A percentile compares a stretch with the other conserved stretches of the same genome.
Evolutionary conservation across 2,113 vertebrate genomes (phyloP).

Genomic region (Puma concolor): DNA sequence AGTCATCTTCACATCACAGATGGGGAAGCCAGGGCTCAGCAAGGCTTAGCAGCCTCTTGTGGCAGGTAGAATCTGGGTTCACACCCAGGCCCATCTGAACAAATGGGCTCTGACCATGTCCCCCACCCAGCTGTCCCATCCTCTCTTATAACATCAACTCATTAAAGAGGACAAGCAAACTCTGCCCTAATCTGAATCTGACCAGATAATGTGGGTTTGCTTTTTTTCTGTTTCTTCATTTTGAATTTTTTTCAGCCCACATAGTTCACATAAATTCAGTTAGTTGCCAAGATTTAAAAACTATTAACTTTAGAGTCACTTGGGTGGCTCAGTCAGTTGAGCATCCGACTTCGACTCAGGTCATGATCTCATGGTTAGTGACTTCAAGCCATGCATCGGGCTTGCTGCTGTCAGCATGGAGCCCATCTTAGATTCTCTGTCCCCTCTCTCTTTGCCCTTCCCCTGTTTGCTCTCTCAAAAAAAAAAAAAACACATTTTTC

Average conservation of each 20-base stretch:
- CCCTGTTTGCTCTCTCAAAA: background rate
- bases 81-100: background rate
- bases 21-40: background rate
- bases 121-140: background rate
- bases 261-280: background rate
- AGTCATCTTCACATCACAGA: background rate
- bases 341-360: background rate
- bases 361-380: background rate
- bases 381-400: background rate
- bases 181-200: background rate
- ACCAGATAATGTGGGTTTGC: background rate
- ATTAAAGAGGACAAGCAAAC: background rate
- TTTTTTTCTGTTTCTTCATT: background rate
- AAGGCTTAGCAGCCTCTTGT: background rate
- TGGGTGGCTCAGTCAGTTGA: background rate
- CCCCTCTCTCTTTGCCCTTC: background rate
- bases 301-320: background rate
- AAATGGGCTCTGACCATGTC: background rate
- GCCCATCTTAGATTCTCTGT: background rate
- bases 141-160: background rate
- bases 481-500: background rate
- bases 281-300: conserved; percentile 40
- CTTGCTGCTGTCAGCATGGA: background rate
- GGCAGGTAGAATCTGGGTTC: background rate
- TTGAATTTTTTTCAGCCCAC: background rate